Evolutionary conservation across 2,888 invertebrate genomes (phyloP), one percentile per base, ranked within the genome.

Genomic region (Sarcophaga rosellei): DNA sequence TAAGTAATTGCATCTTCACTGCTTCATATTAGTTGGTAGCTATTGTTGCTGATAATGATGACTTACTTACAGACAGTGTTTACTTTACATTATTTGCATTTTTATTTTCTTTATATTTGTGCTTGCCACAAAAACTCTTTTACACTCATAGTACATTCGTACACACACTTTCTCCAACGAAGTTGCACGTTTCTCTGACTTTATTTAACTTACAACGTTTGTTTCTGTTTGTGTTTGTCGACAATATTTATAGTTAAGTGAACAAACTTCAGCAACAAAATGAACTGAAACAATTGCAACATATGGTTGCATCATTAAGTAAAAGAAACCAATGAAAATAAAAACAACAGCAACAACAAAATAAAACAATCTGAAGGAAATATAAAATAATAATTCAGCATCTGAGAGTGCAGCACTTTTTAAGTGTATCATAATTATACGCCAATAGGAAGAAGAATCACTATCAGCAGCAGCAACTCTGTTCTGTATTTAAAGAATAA

Each of bases 181-280:
- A 81, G 70, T 81, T 81, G 76, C 80, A 72, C 74, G 59, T 76
- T 84, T 70, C 23, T 74, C 61, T 80, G 35, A 76, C 62, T 35
- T 35, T 8, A 35, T 35, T 35, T 1, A 8, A 35, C 6, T 35
- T 35, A 8, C 8, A 8, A 35, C 0, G 8, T 35, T 8, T 35
- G 35, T 35, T 6, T 35, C 0, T 35, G 8, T 35, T 6, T 6
- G 8, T 74, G 63, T 78, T 53, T 59, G 69, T 4, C 4, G 1
- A 25, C 73, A 74, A 59, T 81, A 72, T 77, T 77, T 53, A 44
- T 66, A 76, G 82, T 76, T 76, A 57, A 66, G 53, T 62, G 69
- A 75, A 81, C 62, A 35, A 35, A 35, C 8, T 8, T 8, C 35
- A 35, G 1, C 25, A 35, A 35, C 35, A 35, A 35, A 6, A 35